phyloP scores from a whole-genome alignment of 2,888 invertebrate species.

The Sesia bembeciformis region DNA sequence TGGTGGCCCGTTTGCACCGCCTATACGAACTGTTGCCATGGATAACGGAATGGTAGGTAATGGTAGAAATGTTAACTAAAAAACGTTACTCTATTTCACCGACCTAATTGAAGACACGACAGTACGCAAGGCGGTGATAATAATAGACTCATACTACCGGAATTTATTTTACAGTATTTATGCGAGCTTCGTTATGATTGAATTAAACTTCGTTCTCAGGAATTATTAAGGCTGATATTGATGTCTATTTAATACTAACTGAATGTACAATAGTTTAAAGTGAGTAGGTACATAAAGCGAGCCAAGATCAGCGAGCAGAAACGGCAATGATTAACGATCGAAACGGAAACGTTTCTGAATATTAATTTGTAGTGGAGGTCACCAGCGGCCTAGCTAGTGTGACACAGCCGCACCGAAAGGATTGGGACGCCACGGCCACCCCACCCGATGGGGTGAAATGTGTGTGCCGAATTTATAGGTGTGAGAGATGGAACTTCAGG shows the following conservation, averaged over 20 bases:
- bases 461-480: constrained; percentile 74
- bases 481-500: constrained; percentile 75
- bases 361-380: constrained; percentile 73
- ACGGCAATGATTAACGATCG: constrained; percentile 66
- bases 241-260: too few species aligned
- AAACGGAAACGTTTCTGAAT: constrained; percentile 69
- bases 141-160: too few species aligned
- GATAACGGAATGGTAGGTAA: neutral
- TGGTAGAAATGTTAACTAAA: neutral
- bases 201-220: too few species aligned
- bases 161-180: too few species aligned
- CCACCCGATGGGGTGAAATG: constrained; percentile 65
- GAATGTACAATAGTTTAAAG: too few species aligned
- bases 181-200: too few species aligned
- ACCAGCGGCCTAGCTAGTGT: constrained; percentile 63
- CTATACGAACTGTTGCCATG: neutral
- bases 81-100: neutral
- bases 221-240: too few species aligned
- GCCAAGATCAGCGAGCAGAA: constrained; percentile 42
- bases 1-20: neutral
- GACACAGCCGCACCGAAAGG: constrained; percentile 68
- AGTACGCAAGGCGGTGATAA: too few species aligned
- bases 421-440: constrained; percentile 64
- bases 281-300: constrained; percentile 1
- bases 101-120: neutral